These are phyloP conservation scores for Cryptus viduatorius DNA, from an alignment of 2,888 invertebrate genomes.

Conservation along the genomic window DNA sequence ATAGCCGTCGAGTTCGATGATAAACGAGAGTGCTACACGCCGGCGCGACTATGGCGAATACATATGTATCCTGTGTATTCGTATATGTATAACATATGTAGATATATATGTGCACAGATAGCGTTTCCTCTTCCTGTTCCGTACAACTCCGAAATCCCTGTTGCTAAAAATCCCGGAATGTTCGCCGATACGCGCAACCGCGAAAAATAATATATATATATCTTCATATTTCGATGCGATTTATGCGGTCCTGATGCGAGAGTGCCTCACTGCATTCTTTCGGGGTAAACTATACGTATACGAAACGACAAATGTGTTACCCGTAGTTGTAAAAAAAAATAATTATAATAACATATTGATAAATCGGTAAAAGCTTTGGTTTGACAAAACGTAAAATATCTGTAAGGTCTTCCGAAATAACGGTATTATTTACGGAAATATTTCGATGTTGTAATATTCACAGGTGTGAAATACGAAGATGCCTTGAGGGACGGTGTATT, in stretches of 20 bases:
- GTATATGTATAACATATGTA: not conserved
- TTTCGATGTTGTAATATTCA: not conserved
- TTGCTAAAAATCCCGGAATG: slow-evolving; percentile 18
- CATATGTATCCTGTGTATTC: not conserved
- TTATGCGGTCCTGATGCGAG: slow-evolving; percentile 80
- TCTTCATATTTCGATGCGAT: slow-evolving; percentile 61
- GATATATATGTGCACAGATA: not conserved
- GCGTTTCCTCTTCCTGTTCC: not conserved
- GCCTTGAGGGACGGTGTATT: slow-evolving; percentile 94
- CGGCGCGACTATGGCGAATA: slow-evolving; percentile 41
- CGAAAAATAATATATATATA: slow-evolving; percentile 24
- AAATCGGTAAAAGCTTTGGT: not conserved
- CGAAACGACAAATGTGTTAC: slow-evolving; percentile 6
- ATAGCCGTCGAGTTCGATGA: slow-evolving; percentile 10
- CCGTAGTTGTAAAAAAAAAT: not conserved
- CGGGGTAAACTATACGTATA: slow-evolving; percentile 41
- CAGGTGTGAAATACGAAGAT: slow-evolving; percentile 90
- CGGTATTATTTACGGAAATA: not conserved
- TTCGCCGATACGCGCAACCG: slow-evolving; percentile 25
- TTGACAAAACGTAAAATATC: not conserved
- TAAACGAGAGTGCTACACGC: slow-evolving; percentile 28
- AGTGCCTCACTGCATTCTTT: slow-evolving; percentile 79
- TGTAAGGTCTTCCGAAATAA: not conserved
- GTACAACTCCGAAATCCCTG: not conserved
- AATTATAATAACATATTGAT: not conserved